Evolutionary conservation across 2,113 vertebrate species (phyloP).

Genomic region (Entomyzon cyanotis): DNA sequence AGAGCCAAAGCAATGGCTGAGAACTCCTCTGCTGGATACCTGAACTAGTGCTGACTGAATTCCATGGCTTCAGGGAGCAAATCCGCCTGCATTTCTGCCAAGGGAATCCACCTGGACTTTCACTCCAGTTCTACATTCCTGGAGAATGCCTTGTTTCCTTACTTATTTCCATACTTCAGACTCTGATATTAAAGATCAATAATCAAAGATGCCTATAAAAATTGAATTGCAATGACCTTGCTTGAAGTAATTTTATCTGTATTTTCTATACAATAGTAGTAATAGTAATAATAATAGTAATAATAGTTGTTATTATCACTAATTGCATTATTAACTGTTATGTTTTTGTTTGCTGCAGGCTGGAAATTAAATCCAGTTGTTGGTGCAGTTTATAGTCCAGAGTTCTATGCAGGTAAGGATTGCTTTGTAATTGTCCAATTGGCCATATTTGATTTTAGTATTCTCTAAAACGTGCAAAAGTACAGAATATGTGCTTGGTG

Average conservation of each 20-base stretch:
- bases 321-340: constrained; percentile 10
- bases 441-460: neutral
- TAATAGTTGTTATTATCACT: neutral
- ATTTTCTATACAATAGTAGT: neutral
- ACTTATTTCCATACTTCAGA: neutral
- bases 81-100: neutral
- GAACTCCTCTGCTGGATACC: neutral
- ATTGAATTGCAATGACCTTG: neutral
- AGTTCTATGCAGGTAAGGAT: constrained; percentile 97
- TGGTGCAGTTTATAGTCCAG: constrained; percentile 96
- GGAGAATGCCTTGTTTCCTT: neutral
- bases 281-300: neutral
- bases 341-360: constrained; percentile 79
- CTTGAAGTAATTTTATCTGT: neutral
- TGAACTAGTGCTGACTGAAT: neutral
- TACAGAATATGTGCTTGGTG: neutral
- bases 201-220: neutral
- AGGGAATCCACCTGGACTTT: neutral
- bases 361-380: constrained; percentile 99
- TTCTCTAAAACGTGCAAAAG: neutral
- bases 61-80: neutral
- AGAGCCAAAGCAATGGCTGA: neutral
- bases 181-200: neutral
- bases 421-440: neutral
- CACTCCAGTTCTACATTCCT: neutral